Conservation (phyloP, 1,140 invertebrate species). For the Neomicropteryx cornuta region DNA sequence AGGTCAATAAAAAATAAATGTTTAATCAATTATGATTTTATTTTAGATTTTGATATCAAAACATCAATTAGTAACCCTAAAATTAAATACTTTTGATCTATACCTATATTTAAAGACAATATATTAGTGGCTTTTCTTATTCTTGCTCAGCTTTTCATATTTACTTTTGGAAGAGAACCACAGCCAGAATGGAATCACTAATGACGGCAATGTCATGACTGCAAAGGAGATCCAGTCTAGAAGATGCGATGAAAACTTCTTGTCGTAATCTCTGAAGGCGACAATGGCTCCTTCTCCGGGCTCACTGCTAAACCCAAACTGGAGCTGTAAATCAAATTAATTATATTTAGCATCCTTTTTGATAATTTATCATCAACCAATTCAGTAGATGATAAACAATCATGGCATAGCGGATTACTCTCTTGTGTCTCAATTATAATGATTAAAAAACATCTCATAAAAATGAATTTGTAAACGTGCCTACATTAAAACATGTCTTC, state of each 20-base stretch:
- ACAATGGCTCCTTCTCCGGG: conserved; percentile 95
- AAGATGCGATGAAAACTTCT: conserved; percentile 95
- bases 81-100: too few species aligned
- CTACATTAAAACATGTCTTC: too few species aligned
- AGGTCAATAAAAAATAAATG: too few species aligned
- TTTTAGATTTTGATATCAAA: too few species aligned
- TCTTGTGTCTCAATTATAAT: too few species aligned
- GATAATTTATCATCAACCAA: not conserved
- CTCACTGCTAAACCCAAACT: conserved; percentile 85
- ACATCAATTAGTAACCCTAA: too few species aligned
- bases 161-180: conserved; percentile 94
- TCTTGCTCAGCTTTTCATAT: conserved; percentile 72
- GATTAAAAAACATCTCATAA: too few species aligned
- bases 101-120: too few species aligned
- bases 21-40: too few species aligned
- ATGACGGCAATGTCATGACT: conserved; percentile 88
- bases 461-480: too few species aligned
- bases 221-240: conserved; percentile 96
- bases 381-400: too few species aligned
- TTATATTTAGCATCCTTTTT: not conserved
- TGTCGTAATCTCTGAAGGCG: conserved; percentile 91
- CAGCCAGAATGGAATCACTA: conserved; percentile 87
- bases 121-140: conserved; percentile 48
- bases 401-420: too few species aligned
- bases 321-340: conserved; percentile 41